Conservation (phyloP, 2,888 invertebrate genomes). For the Caenorhabditis sp. region DNA sequence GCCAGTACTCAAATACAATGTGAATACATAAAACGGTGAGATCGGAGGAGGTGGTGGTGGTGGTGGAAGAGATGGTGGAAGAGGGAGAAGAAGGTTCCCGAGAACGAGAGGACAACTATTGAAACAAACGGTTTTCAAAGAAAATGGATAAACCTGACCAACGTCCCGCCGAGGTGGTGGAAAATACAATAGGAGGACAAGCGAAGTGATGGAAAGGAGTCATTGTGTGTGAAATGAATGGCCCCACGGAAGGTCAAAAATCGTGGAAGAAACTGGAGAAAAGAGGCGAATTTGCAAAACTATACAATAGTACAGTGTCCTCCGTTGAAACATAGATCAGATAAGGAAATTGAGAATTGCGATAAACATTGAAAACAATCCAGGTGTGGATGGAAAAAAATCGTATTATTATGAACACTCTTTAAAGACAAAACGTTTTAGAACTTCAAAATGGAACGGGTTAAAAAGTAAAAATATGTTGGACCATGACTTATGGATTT, state of each 20-base stretch:
- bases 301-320: slow-evolving; percentile 25
- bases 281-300: slow-evolving; percentile 1
- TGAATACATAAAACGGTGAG: slow-evolving; percentile 50
- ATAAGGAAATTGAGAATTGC: not conserved
- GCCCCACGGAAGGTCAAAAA: slow-evolving; percentile 36
- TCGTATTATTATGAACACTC: too few species aligned
- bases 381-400: not conserved
- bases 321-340: not conserved
- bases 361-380: not conserved
- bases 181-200: not conserved
- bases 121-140: slow-evolving; percentile 53
- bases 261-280: not conserved
- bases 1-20: slow-evolving; percentile 55
- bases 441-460: too few species aligned
- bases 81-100: slow-evolving; percentile 10
- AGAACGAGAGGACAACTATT: slow-evolving; percentile 30
- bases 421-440: too few species aligned
- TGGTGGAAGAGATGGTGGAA: not conserved
- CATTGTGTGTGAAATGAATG: slow-evolving; percentile 25
- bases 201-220: slow-evolving; percentile 17
- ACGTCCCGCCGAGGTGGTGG: not conserved
- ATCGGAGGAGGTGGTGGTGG: slow-evolving; percentile 34
- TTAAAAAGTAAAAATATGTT: too few species aligned
- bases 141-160: slow-evolving; percentile 15
- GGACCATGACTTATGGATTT: too few species aligned